Evolutionary conservation across 2,888 invertebrate genomes (phyloP).

Genomic region (Fragum fragum): DNA sequence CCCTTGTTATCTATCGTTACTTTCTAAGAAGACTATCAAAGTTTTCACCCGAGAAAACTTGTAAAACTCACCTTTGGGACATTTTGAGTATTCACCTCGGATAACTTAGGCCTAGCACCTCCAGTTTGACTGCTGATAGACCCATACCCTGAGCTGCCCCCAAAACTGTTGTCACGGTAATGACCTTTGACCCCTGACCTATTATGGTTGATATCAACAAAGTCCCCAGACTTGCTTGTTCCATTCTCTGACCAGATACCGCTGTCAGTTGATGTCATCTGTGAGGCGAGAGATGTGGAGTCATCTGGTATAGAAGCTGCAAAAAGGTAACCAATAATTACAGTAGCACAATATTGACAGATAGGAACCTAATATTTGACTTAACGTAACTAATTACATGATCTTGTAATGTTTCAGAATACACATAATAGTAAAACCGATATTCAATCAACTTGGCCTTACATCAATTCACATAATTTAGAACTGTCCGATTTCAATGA

Average conservation of each 20-base stretch:
- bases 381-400: too few relatives aligned
- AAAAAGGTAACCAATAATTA: too few relatives aligned
- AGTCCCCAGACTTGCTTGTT: slow-evolving; percentile 9
- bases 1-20: too few relatives aligned
- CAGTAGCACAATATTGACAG: too few relatives aligned
- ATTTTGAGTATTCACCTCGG: slow-evolving; percentile 16
- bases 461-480: too few relatives aligned
- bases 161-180: slow-evolving; percentile 75
- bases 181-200: slow-evolving; percentile 62
- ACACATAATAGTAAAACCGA: too few relatives aligned
- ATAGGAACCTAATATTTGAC: too few relatives aligned
- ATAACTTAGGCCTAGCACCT: slow-evolving; percentile 74
- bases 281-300: slow-evolving; percentile 70
- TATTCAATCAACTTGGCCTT: too few relatives aligned
- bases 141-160: slow-evolving; percentile 80
- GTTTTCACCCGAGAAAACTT: too few relatives aligned
- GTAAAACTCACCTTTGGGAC: slow-evolving; percentile 27
- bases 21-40: too few relatives aligned
- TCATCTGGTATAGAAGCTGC: slow-evolving; percentile 63
- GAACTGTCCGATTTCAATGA: too few relatives aligned
- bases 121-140: slow-evolving; percentile 74
- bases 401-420: too few relatives aligned
- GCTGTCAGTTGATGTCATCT: slow-evolving; percentile 77
- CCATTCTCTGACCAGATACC: slow-evolving; percentile 72
- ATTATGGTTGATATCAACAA: slow-evolving; percentile 45